Evolutionary conservation across 2,113 vertebrate species (phyloP).

Genomic region (Xenopus laevis): DNA sequence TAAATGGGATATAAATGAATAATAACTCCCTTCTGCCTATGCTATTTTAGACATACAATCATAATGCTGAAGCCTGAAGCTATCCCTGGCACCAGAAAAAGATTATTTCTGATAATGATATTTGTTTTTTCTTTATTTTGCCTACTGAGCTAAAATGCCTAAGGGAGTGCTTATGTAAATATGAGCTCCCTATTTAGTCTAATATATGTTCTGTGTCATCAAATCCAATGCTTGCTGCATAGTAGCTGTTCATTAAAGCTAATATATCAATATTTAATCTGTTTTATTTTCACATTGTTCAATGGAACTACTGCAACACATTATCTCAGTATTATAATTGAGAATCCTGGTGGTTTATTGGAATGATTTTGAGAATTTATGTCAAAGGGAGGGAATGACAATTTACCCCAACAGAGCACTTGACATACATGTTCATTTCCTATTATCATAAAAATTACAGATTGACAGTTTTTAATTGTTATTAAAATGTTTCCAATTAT

Average conservation of each 20-base stretch:
- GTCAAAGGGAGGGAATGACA: no score
- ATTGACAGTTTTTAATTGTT: no score
- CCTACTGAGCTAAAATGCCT: conserved; percentile 6
- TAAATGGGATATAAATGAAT: conserved; percentile 59
- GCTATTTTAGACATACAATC: conserved; percentile 25
- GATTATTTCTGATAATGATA: conserved; percentile 43
- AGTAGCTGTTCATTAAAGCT: conserved; percentile 44
- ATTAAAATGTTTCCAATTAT: no score
- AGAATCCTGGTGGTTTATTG: not conserved
- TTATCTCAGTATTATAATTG: conserved; percentile 7
- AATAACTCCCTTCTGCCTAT: conserved; percentile 47
- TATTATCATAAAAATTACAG: no score
- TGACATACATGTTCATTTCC: no score
- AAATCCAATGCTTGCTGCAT: conserved; percentile 39
- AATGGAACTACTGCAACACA: not conserved
- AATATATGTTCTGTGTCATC: conserved; percentile 25
- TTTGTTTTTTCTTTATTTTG: conserved; percentile 5
- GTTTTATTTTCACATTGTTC: conserved; percentile 15
- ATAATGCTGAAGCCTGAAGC: conserved; percentile 33
- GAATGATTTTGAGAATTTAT: not conserved
- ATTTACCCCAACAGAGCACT: no score
- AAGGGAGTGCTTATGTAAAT: conserved; percentile 45
- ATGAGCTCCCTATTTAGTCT: conserved; percentile 47
- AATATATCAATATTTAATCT: conserved; percentile 26
- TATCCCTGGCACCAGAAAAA: conserved; percentile 37